Conservation (phyloP, 2,113 vertebrate species). For the Amazona guildingii region DNA sequence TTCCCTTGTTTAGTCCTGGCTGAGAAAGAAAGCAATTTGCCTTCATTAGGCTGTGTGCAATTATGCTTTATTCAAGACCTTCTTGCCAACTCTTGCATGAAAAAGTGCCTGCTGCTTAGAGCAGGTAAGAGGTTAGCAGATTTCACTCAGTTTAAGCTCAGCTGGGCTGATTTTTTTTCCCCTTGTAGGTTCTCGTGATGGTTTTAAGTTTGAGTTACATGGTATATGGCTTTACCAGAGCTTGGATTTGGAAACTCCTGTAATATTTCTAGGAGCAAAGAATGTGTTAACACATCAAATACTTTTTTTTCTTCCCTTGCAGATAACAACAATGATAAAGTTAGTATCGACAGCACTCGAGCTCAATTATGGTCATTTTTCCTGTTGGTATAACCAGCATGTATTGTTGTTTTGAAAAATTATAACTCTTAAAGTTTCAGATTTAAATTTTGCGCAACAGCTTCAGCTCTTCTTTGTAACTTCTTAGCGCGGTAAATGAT, state of each 20-base stretch:
- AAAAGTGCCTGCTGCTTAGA: constrained; percentile 69
- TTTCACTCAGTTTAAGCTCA: background rate
- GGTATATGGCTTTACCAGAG: background rate
- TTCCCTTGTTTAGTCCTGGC: constrained; percentile 1
- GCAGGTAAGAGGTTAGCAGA: constrained; percentile 56
- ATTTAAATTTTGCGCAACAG: constrained; percentile 70
- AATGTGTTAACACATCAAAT: constrained; percentile 64
- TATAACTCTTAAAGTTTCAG: background rate
- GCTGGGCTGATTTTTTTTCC: constrained; percentile 27
- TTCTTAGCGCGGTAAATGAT: constrained; percentile 5
- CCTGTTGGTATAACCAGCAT: constrained; percentile 75
- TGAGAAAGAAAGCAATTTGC: background rate
- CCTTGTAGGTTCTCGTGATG: constrained; percentile 48
- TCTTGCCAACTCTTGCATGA: constrained; percentile 61
- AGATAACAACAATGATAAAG: constrained; percentile 79
- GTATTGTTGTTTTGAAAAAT: constrained; percentile 73
- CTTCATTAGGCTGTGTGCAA: background rate
- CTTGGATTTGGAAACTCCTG: constrained; percentile 39
- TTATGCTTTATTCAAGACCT: constrained; percentile 19
- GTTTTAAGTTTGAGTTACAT: background rate
- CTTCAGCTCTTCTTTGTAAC: constrained; percentile 54
- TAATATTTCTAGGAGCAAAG: background rate
- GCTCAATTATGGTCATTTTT: constrained; percentile 68
- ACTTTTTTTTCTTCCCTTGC: constrained; percentile 71
- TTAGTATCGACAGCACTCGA: constrained; percentile 77